Evolutionary conservation across 1,140 invertebrate species (phyloP).

Genomic region (Zophobas morio): DNA sequence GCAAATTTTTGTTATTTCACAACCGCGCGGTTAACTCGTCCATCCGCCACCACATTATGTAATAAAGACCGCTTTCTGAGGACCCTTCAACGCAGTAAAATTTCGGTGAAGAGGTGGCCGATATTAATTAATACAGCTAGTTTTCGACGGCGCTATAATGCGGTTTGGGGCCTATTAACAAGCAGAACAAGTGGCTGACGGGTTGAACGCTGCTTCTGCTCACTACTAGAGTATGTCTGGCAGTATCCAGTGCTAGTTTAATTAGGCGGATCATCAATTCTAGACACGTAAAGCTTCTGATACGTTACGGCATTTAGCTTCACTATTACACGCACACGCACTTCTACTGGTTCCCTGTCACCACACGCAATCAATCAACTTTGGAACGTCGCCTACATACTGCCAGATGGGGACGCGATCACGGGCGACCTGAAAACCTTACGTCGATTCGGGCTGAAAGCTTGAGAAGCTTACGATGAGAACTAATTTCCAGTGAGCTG

Average conservation of each 20-base stretch:
- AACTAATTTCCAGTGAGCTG: no score
- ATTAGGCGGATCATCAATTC: conserved; percentile 54
- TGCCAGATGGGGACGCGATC: no score
- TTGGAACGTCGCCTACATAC: not conserved
- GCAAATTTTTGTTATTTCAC: no score
- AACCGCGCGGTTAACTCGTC: no score
- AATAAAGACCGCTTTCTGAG: no score
- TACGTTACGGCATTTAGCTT: conserved; percentile 36
- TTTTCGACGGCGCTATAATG: conserved; percentile 23
- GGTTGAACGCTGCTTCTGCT: conserved; percentile 10
- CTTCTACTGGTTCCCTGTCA: conserved; percentile 15
- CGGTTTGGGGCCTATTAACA: conserved; percentile 36
- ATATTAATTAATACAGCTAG: conserved; percentile 36
- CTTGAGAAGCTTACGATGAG: no score
- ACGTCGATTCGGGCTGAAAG: no score
- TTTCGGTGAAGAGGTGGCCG: conserved; percentile 25
- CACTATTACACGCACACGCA: conserved; percentile 36
- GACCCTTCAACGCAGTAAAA: conserved; percentile 23
- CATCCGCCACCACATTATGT: no score
- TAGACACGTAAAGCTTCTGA: conserved; percentile 49
- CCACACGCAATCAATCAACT: conserved; percentile 38
- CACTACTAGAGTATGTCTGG: conserved; percentile 25
- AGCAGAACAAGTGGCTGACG: conserved; percentile 37
- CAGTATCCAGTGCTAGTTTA: conserved; percentile 49
- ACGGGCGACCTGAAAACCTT: no score